A percentile compares a stretch with the other conserved stretches of the same genome.
phyloP scores from a whole-genome alignment of 2,888 invertebrate species.

The Drosophila leonis region DNA sequence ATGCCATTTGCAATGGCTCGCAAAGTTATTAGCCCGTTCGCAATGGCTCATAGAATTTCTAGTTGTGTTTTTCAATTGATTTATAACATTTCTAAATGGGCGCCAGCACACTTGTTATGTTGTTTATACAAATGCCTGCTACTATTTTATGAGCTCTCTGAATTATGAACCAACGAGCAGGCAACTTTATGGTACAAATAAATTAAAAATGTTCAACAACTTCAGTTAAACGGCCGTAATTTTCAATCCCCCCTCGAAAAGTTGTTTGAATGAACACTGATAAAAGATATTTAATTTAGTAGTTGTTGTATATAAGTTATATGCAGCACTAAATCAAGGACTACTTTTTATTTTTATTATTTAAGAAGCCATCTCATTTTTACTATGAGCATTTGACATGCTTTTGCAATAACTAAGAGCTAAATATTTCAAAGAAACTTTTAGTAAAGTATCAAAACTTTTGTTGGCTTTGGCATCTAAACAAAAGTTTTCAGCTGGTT shows the following conservation, averaged over 20 bases:
- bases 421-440: neutral
- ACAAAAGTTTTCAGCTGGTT: slow-evolving; percentile 3
- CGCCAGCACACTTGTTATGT: slow-evolving; percentile 34
- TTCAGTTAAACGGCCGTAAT: slow-evolving; percentile 9
- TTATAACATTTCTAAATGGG: slow-evolving; percentile 51
- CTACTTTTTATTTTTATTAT: too few relatives aligned
- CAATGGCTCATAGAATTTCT: slow-evolving; percentile 57
- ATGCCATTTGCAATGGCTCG: slow-evolving; percentile 48
- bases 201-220: slow-evolving; percentile 24
- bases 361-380: neutral
- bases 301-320: neutral
- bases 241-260: neutral
- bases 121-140: slow-evolving; percentile 36
- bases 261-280: neutral
- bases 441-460: neutral
- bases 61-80: slow-evolving; percentile 61
- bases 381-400: neutral
- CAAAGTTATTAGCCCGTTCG: slow-evolving; percentile 68
- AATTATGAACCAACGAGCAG: slow-evolving; percentile 29
- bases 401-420: neutral
- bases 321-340: neutral
- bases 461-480: neutral
- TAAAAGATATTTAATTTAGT: neutral
- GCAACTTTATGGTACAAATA: slow-evolving; percentile 11
- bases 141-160: slow-evolving; percentile 47